Base-by-base conservation (phyloP, 2,797 vertebrate genomes). In the Somateria mollissima region DNA sequence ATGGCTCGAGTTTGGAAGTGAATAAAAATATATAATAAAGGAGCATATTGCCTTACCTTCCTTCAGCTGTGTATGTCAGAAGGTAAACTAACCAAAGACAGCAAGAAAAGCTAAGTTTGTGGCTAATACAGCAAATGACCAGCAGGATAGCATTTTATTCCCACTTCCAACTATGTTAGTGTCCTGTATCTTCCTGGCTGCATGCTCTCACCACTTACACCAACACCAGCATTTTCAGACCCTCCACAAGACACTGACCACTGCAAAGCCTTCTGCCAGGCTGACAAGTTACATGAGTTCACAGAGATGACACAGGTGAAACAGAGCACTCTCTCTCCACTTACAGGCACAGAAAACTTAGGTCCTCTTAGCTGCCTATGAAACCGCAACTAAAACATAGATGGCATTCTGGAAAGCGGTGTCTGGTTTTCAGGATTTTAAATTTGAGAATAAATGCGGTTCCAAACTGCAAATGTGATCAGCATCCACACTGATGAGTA, bases 311-410 rank as follows among this genome's bases (percentile, higher is more conserved):
- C 0, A 56, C 25, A 17, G 28, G 30, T 1, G 4, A 75, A 43
- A 65, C 14, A 79, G 28, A 84, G 27, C 8, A 32, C 0, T 13
- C 77, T 49, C 60, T 92, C 49, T 39, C n/a, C 11, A 73, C 5
- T 9, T 9, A 53, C 0, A 93, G 53, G 39, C 39, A 49, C 57
- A 67, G 60, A 60, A 89, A 96, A 53, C 13, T 51, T 16, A 19
- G 0, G 1, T 45, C 17, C 1, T 7, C 49, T 36, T 41, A 71
- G 21, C 20, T 74, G 15, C 24, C 60, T 60, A 3, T 15, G 10
- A 75, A 76, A 76, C 20, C 8, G 27, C 30, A 66, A 9, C 64
- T 65, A 43, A 57, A 81, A 65, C 18, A 22, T 8, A 65, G 11
- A 21, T 7, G 21, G 13, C 21, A 5, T 76, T 89, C 47, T 51